Evolutionary conservation across 2,113 vertebrate species (phyloP).

Genomic region (Quiscalus mexicanus): DNA sequence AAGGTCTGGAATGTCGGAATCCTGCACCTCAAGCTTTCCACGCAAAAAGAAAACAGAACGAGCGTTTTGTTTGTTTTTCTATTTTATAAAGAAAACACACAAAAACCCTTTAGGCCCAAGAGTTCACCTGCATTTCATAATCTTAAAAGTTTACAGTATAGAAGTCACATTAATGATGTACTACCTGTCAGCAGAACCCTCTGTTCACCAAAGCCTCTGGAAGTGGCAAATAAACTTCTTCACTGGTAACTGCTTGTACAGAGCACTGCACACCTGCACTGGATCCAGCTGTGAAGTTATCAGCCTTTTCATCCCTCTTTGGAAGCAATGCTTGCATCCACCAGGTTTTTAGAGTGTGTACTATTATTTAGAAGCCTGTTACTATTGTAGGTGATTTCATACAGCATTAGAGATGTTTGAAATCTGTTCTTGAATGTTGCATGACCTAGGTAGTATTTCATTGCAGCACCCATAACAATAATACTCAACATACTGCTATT

Average conservation of each 20-base stretch:
- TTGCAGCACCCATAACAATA: conserved; percentile 71
- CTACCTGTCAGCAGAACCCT: conserved; percentile 61
- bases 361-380: conserved; percentile 47
- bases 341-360: conserved; percentile 19
- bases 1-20: conserved; percentile 53
- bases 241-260: conserved; percentile 15
- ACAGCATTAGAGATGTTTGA: conserved; percentile 43
- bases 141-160: conserved; percentile 66
- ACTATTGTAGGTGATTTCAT: conserved; percentile 19
- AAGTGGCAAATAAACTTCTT: neutral
- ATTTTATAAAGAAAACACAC: conserved; percentile 69
- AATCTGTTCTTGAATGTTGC: conserved; percentile 42
- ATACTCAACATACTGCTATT: conserved; percentile 66
- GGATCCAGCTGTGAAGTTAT: neutral
- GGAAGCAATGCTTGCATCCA: conserved; percentile 1
- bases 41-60: conserved; percentile 55
- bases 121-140: conserved; percentile 66
- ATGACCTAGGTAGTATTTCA: conserved; percentile 69
- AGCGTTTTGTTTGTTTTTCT: conserved; percentile 58
- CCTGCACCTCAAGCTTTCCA: conserved; percentile 46
- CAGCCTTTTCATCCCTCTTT: neutral
- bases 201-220: conserved; percentile 26
- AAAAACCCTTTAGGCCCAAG: conserved; percentile 62
- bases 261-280: conserved; percentile 1
- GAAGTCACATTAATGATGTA: conserved; percentile 67